A percentile compares a stretch with the other conserved stretches of the same genome.
These are phyloP conservation scores for Stenotaenia linearis DNA, from an alignment of 2,888 invertebrate genomes.

Conservation along the genomic window DNA sequence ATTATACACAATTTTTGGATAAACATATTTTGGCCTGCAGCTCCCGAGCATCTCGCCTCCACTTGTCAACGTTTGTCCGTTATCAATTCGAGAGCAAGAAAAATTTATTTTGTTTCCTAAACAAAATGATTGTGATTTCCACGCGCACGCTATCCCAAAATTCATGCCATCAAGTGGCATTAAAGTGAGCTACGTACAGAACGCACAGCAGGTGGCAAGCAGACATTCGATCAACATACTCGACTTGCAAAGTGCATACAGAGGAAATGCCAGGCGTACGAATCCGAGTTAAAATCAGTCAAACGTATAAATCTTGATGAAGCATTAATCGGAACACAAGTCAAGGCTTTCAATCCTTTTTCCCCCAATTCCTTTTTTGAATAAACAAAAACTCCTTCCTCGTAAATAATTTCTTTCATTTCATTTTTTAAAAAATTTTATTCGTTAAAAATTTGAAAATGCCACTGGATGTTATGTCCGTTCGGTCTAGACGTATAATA, in stretches of 20 bases:
- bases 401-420: no score
- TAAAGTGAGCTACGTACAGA: neutral
- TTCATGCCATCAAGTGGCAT: conserved; percentile 24
- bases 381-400: no score
- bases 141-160: conserved; percentile 8
- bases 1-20: no score
- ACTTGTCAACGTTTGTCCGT: neutral
- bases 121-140: conserved; percentile 16
- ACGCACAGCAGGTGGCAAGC: neutral
- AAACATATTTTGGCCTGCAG: no score
- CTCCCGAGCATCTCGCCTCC: neutral
- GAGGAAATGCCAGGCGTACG: neutral
- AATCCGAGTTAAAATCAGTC: neutral
- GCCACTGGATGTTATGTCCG: no score
- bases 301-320: conserved; percentile 6
- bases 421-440: no score
- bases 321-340: conserved; percentile 6
- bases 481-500: neutral
- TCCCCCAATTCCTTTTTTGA: no score
- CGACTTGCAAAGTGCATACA: conserved; percentile 2
- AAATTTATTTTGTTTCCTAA: conserved; percentile 24
- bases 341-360: neutral
- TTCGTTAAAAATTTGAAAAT: no score
- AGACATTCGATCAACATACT: neutral
- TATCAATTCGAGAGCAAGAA: neutral